Base-by-base conservation (phyloP, 64 coral and sea anemone species). In the Dendrophyllia cribrosa region DNA sequence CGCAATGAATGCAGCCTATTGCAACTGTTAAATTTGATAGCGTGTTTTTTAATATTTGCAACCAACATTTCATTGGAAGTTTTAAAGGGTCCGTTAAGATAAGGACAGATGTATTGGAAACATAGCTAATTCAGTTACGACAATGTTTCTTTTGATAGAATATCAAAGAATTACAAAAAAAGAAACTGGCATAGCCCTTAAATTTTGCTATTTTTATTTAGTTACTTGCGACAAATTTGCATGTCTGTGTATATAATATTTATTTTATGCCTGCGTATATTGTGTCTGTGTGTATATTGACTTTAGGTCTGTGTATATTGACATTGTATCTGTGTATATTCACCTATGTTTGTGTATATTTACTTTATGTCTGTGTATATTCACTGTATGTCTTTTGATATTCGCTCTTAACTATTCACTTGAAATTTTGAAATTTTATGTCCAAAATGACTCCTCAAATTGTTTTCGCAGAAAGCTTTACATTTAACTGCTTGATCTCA, bases 161-260 rank as follows among this genome's bases (percentile, higher is more conserved):
- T 34, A 34, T 34, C 34, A 0, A 14, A 43, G 13, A 65, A 24
- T 20, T 14, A 34, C 34, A 17, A 10, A 6, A 6, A 3, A 72
- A 69, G 48, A 13, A 22, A 58, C 20, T 53, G 10, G 7, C 55
- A 5, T 59, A 2, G 52, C 21, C 21, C 77, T 13, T 0, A 24
- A 59, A 75, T 19, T 12, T 75, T 19, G 74, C n/a, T 34, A 34
- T 34, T 58, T 3, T 55, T 22, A 5, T 45, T 34, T 34, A 49
- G 75, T 43, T 63, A 82, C 26, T 46, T 62, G 46, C 7, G 25
- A 6, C 24, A 63, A 82, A 82, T 82, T 82, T 82, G 78, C 78
- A 82, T 79, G 34, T 79, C 34, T 34, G 34, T 34, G 34, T 34
- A 34, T 34, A 34, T 34, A 34, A 34, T 34, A 34, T 34, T 34